Evolutionary conservation across 2,797 vertebrate genomes (phyloP), one percentile per base, ranked within the genome.

Genomic region (Coendou prehensilis): DNA sequence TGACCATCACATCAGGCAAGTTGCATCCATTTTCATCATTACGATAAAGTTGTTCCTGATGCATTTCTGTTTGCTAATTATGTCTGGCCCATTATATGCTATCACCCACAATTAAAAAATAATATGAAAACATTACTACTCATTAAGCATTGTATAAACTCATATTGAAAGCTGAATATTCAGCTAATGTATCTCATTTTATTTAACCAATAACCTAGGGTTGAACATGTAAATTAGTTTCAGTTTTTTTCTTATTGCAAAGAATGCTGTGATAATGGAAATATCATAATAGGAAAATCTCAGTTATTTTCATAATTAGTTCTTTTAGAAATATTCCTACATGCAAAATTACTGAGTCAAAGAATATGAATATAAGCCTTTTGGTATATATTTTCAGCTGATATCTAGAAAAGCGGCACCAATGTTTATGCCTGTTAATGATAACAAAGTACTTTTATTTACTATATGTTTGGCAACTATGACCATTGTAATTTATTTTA

Each of bases 61-160:
- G 10, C 4, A 41, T 79, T 96, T 90, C 57, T 89, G 17, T 50
- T 64, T 15, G 18, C 64, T 89, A 81, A 83, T 84, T 28, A 86
- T 6, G n/a, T 88, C 84, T 89, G 67, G n/a, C 14, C 33, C 73
- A 82, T 75, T 89, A 64, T 82, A 76, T 86, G 15, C 23, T 76
- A 93, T 54, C 41, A 81, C 6, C 11, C 33, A 64, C 22, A 87
- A 47, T 93, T 87, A 50, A 82, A 9, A 61, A 88, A 80, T 17
- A 82, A 56, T 54, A 52, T 81, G 57, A 92, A 73, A 92, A 22
- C 6, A 79, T 73, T 56, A 15, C 22, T 73, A 75, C 17, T 50
- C 37, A 95, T 90, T 88, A 96, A 81, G 79, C 30, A 85, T 45
- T 82, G 28, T 81, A 91, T 23, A 94, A 95, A 67, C 6, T 91